A percentile compares a stretch with the other conserved stretches of the same genome.
Evolutionary conservation across 1,140 invertebrate genomes (phyloP).

Genomic region (Epicauta chinensis): DNA sequence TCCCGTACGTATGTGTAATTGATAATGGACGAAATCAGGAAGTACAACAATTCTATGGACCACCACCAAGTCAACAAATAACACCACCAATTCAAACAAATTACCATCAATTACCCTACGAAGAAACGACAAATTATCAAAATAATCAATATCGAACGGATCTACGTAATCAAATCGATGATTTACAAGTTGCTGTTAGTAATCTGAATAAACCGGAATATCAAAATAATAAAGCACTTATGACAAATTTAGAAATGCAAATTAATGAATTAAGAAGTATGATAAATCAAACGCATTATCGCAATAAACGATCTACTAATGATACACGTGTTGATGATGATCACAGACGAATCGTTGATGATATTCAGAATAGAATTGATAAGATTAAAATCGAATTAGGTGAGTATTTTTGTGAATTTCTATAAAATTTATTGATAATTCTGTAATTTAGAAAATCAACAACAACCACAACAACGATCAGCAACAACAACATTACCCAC

Average conservation of each 20-base stretch:
- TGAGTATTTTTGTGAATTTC: no score
- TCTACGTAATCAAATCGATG: slow-evolving; percentile 30
- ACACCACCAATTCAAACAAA: slow-evolving; percentile 13
- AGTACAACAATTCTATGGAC: not conserved
- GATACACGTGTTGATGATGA: not conserved
- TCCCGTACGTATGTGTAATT: slow-evolving; percentile 6
- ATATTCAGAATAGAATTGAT: not conserved
- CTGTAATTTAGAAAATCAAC: not conserved
- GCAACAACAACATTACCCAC: not conserved
- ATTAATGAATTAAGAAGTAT: slow-evolving; percentile 32
- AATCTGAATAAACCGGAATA: slow-evolving; percentile 28
- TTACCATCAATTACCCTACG: slow-evolving; percentile 10
- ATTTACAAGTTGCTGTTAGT: slow-evolving; percentile 29
- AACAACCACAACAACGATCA: not conserved
- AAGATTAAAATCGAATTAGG: no score
- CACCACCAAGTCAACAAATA: not conserved
- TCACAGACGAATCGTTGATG: not conserved
- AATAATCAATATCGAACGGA: slow-evolving; percentile 18
- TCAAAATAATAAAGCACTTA: slow-evolving; percentile 26
- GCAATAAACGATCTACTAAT: not conserved
- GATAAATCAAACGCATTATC: slow-evolving; percentile 4
- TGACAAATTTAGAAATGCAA: slow-evolving; percentile 29
- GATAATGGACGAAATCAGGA: not conserved
- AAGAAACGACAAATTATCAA: slow-evolving; percentile 5
- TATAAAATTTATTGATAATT: not conserved